Evolutionary conservation across 2,797 vertebrate genomes (phyloP).

Genomic region (Xenopus petersii): DNA sequence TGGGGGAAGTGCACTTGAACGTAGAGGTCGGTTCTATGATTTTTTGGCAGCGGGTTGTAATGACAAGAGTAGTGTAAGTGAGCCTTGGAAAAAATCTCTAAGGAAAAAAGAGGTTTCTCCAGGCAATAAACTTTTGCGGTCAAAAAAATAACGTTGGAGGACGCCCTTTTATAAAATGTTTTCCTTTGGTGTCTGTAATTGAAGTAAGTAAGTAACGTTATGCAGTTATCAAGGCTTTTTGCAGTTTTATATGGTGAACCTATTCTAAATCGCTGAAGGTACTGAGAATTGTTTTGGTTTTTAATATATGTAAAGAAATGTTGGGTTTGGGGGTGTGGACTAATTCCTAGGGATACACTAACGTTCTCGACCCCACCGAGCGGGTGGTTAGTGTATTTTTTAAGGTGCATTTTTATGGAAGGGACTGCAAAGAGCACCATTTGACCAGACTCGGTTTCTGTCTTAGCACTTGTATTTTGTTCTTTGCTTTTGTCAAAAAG

Average conservation of each 20-base stretch:
- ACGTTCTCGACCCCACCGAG: not conserved
- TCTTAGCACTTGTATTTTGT: not conserved
- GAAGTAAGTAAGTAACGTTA: constrained; percentile 50
- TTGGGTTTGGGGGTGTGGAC: constrained; percentile 49
- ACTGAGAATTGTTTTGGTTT: constrained; percentile 55
- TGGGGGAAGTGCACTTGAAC: constrained; percentile 60
- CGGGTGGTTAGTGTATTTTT: not conserved
- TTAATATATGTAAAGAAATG: constrained; percentile 54
- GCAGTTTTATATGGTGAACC: constrained; percentile 69
- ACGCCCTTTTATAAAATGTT: constrained; percentile 1
- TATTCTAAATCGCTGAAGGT: constrained; percentile 57
- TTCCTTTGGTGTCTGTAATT: constrained; percentile 46
- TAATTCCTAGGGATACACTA: constrained; percentile 20
- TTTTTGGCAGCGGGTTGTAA: constrained; percentile 68
- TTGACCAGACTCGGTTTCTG: not conserved
- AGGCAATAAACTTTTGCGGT: constrained; percentile 72
- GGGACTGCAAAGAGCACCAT: not conserved
- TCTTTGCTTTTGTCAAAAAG: not conserved
- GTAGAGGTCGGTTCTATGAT: constrained; percentile 71
- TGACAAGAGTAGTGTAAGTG: constrained; percentile 64
- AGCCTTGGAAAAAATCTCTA: constrained; percentile 75
- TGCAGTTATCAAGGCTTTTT: constrained; percentile 63
- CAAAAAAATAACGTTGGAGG: constrained; percentile 77
- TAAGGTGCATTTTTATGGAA: not conserved
- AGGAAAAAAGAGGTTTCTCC: constrained; percentile 69